Conservation (phyloP, 2,888 invertebrate genomes). For the Hecatera dysodea region DNA sequence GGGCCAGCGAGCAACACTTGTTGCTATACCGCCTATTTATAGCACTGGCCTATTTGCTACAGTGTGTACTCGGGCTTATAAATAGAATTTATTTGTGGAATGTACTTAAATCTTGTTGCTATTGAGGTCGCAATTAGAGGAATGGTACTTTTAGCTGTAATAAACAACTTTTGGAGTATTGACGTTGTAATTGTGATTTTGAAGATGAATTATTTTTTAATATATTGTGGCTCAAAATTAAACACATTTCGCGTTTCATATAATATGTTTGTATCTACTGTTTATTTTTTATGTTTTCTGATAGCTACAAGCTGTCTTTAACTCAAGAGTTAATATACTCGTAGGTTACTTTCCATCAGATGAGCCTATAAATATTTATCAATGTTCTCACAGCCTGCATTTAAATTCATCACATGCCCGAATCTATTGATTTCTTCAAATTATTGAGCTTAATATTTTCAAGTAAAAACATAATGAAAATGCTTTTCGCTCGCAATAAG, state of each 20-base stretch:
- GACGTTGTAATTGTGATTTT: conserved; percentile 11
- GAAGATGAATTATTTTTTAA: conserved; percentile 32
- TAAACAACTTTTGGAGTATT: conserved; percentile 31
- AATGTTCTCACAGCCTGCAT: not conserved
- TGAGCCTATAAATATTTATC: too few relatives aligned
- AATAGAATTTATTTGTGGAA: conserved; percentile 61
- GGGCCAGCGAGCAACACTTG: conserved; percentile 72
- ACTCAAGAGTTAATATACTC: too few relatives aligned
- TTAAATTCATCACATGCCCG: conserved; percentile 7
- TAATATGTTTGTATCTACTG: not conserved
- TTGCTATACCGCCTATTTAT: conserved; percentile 74
- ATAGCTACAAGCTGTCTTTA: too few relatives aligned
- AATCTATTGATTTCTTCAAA: conserved; percentile 29
- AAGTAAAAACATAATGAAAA: conserved; percentile 56
- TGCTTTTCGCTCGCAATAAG: conserved; percentile 56
- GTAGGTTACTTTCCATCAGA: too few relatives aligned
- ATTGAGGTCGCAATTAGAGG: conserved; percentile 48
- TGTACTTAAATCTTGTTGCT: conserved; percentile 50
- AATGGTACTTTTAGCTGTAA: conserved; percentile 30
- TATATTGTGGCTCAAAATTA: not conserved
- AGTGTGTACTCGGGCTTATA: conserved; percentile 55
- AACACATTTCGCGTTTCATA: not conserved
- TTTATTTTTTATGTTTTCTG: too few relatives aligned
- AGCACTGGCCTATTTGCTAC: conserved; percentile 62
- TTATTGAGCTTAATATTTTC: conserved; percentile 18